Evolutionary conservation across 2,113 vertebrate genomes (phyloP).

Genomic region (Anhinga anhinga): DNA sequence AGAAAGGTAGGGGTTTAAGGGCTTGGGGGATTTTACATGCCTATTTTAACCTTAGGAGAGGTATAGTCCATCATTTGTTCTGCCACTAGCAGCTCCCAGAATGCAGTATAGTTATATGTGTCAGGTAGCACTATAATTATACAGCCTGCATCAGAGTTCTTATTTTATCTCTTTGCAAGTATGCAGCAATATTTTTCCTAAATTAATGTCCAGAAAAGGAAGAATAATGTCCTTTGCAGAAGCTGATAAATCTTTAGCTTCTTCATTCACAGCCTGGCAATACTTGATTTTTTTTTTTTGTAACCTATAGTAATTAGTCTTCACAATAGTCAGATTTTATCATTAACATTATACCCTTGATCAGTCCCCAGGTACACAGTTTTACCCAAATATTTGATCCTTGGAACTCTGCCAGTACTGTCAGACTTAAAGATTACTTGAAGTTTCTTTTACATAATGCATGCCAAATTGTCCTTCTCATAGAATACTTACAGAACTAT

Average conservation of each 20-base stretch:
- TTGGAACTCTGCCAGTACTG: neutral
- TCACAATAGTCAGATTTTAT: neutral
- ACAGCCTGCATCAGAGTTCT: neutral
- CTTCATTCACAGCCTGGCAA: neutral
- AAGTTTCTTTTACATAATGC: slow-evolving; percentile 32
- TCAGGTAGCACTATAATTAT: neutral
- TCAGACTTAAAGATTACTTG: slow-evolving; percentile 15
- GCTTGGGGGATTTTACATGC: neutral
- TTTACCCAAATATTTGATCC: slow-evolving; percentile 47
- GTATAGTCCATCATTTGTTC: neutral
- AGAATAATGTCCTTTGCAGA: neutral
- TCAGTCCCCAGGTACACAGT: neutral
- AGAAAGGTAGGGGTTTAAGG: neutral
- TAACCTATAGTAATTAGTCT: neutral
- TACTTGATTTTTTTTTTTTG: neutral
- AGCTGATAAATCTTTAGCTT: neutral
- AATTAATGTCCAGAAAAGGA: neutral
- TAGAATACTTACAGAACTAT: slow-evolving; percentile 20
- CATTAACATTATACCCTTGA: neutral
- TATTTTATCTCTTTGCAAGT: neutral
- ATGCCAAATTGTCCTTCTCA: slow-evolving; percentile 42
- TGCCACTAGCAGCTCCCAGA: neutral
- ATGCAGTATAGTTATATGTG: neutral
- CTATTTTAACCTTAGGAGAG: neutral
- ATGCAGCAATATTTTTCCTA: neutral